A percentile compares a stretch with the other conserved stretches of the same genome.
Evolutionary conservation across 2,888 invertebrate species (phyloP).

Genomic region (Xanthorhoe spadicearia): DNA sequence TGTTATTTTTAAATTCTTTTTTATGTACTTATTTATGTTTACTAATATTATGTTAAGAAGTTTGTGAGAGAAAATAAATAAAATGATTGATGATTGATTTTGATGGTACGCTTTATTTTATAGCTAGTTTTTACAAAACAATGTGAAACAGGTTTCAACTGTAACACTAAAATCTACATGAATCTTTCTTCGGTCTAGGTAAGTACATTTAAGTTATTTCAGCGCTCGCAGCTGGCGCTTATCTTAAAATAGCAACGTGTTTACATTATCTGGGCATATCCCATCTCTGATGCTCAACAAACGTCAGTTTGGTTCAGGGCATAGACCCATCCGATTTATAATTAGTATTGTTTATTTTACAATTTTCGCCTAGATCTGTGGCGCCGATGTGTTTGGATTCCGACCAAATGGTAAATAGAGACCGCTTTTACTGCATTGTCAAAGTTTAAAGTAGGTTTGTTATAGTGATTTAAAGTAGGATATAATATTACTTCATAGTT

Average conservation of each 20-base stretch:
- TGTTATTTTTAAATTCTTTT: no score
- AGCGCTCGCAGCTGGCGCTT: constrained; percentile 14
- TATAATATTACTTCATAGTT: no score
- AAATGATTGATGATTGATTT: no score
- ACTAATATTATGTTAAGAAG: no score
- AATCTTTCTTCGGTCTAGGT: background rate
- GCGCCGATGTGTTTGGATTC: constrained; percentile 24
- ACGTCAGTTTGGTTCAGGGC: constrained; percentile 27
- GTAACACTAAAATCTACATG: background rate
- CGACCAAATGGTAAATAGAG: constrained; percentile 21
- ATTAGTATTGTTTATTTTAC: constrained; percentile 36
- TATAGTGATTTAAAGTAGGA: no score
- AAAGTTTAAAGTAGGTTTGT: no score
- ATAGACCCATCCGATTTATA: constrained; percentile 29
- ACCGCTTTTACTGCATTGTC: background rate
- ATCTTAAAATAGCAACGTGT: constrained; percentile 15
- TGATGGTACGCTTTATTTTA: no score
- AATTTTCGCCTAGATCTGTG: constrained; percentile 16
- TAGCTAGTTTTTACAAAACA: no score
- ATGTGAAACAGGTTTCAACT: no score
- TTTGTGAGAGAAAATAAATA: no score
- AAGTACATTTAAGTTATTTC: constrained; percentile 7
- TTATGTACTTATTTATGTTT: no score
- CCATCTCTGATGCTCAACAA: constrained; percentile 17
- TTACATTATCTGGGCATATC: constrained; percentile 9